These are phyloP conservation scores for Tokudaia muenninki DNA, from an alignment of 2,797 vertebrate genomes.

Conservation along the genomic window DNA sequence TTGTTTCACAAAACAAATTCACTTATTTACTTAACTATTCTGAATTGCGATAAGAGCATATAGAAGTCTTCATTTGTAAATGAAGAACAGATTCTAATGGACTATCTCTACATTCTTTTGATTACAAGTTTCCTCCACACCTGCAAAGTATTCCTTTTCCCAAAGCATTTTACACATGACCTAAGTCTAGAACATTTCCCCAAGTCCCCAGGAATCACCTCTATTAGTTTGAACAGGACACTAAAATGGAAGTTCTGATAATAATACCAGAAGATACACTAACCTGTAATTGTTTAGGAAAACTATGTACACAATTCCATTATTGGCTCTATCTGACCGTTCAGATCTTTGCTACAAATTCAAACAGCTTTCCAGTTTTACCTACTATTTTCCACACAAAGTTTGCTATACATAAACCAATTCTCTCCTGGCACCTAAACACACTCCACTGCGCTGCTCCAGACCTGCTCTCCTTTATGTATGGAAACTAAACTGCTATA, in stretches of 20 bases:
- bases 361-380: slow-evolving; percentile 25
- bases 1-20: background rate
- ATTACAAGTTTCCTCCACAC: background rate
- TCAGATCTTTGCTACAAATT: background rate
- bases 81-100: background rate
- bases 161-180: background rate
- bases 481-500: background rate
- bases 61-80: background rate
- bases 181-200: background rate
- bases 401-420: background rate
- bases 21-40: background rate
- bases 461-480: background rate
- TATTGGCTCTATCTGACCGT: background rate
- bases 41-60: background rate
- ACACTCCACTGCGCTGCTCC: background rate
- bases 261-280: background rate
- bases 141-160: background rate
- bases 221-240: slow-evolving; percentile 1
- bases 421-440: background rate
- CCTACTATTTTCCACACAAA: slow-evolving; percentile 14
- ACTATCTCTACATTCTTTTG: background rate
- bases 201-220: background rate
- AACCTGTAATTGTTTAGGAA: background rate
- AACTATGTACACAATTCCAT: background rate
- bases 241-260: background rate